Evolutionary conservation across 2,797 vertebrate genomes (phyloP).

Genomic region (Paramormyrops hopkinsi): DNA sequence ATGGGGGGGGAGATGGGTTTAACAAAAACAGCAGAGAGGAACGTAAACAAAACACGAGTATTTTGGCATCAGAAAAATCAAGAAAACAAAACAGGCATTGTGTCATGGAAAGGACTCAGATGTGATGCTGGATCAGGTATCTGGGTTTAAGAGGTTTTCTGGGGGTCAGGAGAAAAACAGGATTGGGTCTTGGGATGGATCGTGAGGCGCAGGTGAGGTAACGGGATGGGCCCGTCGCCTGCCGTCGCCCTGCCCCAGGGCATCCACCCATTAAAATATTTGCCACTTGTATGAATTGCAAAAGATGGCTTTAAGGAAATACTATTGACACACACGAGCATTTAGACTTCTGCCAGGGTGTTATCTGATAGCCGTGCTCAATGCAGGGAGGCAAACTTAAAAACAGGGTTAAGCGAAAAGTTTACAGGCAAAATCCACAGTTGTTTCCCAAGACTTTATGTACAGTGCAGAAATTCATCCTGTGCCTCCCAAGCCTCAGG

Average conservation of each 20-base stretch:
- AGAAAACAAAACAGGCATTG: neutral
- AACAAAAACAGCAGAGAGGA: neutral
- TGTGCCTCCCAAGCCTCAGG: neutral
- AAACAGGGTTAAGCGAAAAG: neutral
- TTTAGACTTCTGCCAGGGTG: neutral
- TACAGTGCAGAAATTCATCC: neutral
- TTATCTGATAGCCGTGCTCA: neutral
- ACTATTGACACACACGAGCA: neutral
- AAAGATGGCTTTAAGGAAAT: neutral
- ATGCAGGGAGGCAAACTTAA: neutral
- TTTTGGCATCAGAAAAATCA: neutral
- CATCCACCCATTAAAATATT: neutral
- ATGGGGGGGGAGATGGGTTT: neutral
- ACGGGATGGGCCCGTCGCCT: neutral
- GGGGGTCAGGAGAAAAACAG: neutral
- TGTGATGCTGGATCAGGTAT: neutral
- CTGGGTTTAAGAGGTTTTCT: conserved; percentile 15
- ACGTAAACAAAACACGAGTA: neutral
- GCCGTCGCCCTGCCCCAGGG: neutral
- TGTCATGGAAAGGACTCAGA: neutral
- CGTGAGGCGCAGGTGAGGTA: neutral
- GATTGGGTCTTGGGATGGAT: neutral
- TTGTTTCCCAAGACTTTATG: neutral
- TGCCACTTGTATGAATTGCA: neutral
- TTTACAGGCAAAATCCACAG: neutral